Percentiles rank a stretch among this genome's conserved stretches.
These are phyloP conservation scores for Bradypodion pumilum DNA, from an alignment of 2,797 vertebrate genomes.

Conservation along the genomic window DNA sequence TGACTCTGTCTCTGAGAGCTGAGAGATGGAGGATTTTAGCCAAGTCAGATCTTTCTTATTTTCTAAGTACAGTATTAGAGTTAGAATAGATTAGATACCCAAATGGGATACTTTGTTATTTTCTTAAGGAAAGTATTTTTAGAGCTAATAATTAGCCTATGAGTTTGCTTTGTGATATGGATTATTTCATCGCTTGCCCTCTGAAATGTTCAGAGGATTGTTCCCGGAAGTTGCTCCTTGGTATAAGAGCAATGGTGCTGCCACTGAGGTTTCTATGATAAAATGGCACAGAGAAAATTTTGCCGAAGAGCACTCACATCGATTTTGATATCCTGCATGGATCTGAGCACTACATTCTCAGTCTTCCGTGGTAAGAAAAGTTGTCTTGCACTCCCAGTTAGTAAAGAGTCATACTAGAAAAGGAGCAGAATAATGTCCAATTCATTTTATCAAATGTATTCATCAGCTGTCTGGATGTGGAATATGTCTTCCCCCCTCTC, in stretches of 20 bases:
- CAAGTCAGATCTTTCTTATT: too few relatives aligned
- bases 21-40: too few relatives aligned
- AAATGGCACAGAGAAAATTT: background rate
- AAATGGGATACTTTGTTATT: too few relatives aligned
- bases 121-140: too few relatives aligned
- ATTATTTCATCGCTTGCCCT: too few relatives aligned
- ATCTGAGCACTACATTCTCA: background rate
- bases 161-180: too few relatives aligned
- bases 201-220: background rate
- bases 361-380: slow-evolving; percentile 24
- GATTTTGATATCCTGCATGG: background rate
- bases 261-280: background rate
- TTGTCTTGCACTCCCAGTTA: background rate
- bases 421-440: slow-evolving; percentile 31
- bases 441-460: slow-evolving; percentile 53
- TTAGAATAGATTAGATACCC: too few relatives aligned
- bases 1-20: too few relatives aligned
- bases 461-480: slow-evolving; percentile 36
- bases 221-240: slow-evolving; percentile 4
- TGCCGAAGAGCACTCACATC: background rate
- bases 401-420: slow-evolving; percentile 31
- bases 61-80: too few relatives aligned
- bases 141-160: too few relatives aligned
- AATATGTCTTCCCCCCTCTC: slow-evolving; percentile 42
- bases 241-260: background rate